Percentiles rank a stretch among this genome's conserved stretches.
Conservation (phyloP, 2,888 invertebrate species). For the Cyaniris semiargus region DNA sequence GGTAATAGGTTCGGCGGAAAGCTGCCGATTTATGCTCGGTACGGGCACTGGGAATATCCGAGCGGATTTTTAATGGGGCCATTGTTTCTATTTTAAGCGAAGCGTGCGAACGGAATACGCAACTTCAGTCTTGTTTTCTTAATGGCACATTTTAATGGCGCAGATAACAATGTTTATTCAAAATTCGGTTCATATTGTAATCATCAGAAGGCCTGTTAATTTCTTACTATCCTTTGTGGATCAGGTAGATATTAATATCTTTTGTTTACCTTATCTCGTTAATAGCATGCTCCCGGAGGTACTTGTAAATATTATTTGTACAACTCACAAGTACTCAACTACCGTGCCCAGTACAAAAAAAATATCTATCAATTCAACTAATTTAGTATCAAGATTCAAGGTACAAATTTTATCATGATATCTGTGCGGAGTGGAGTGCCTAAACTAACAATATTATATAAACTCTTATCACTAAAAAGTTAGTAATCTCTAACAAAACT, state of each 20-base stretch:
- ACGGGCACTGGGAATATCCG: constrained; percentile 78
- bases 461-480: not conserved
- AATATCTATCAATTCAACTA: no score
- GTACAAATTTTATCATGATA: not conserved
- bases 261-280: not conserved
- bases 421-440: not conserved
- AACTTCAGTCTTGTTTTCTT: constrained; percentile 57
- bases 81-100: constrained; percentile 80
- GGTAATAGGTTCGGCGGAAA: constrained; percentile 80
- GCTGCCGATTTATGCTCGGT: constrained; percentile 77
- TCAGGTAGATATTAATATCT: not conserved
- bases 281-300: not conserved
- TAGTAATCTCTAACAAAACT: not conserved
- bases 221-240: constrained; percentile 8
- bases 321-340: no score
- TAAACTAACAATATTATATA: not conserved
- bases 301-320: no score
- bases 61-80: constrained; percentile 78
- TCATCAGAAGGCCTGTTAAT: not conserved
- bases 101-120: constrained; percentile 76
- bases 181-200: constrained; percentile 26
- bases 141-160: constrained; percentile 47
- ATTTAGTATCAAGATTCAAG: no score
- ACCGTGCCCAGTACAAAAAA: no score
- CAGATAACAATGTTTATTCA: constrained; percentile 41